These are phyloP conservation scores for Blennius ocellaris DNA, from an alignment of 2,113 vertebrate species.

Conservation along the genomic window DNA sequence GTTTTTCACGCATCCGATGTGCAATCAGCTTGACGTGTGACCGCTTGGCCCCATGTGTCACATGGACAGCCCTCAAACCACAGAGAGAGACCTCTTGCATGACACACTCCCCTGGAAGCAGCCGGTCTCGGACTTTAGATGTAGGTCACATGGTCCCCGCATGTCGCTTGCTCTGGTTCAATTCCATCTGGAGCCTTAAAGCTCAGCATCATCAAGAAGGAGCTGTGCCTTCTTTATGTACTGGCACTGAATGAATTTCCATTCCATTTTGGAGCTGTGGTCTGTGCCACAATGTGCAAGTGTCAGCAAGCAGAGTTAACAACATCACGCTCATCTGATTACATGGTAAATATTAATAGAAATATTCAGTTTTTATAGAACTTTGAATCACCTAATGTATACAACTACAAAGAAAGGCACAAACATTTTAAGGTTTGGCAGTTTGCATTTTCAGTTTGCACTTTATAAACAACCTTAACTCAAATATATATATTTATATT, in stretches of 20 bases:
- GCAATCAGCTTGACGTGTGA: constrained; percentile 77
- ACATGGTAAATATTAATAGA: too few species aligned
- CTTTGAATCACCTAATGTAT: too few species aligned
- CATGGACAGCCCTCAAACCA: constrained; percentile 60
- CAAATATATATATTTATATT: too few species aligned
- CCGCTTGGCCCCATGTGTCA: constrained; percentile 60
- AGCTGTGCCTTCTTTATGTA: constrained; percentile 19
- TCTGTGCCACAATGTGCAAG: neutral
- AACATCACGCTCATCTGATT: neutral
- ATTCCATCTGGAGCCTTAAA: constrained; percentile 23
- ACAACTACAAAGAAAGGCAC: too few species aligned
- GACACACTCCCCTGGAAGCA: constrained; percentile 48
- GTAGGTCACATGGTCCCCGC: constrained; percentile 59
- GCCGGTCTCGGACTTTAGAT: constrained; percentile 58
- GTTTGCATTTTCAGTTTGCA: too few species aligned
- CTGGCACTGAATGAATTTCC: neutral
- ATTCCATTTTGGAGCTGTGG: neutral
- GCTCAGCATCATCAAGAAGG: constrained; percentile 13
- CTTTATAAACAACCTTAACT: too few species aligned
- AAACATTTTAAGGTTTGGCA: too few species aligned
- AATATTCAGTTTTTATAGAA: too few species aligned
- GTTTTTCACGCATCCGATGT: constrained; percentile 81
- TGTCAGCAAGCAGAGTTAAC: neutral
- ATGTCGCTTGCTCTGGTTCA: constrained; percentile 33
- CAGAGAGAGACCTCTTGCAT: constrained; percentile 56